Conservation (phyloP, 2,797 vertebrate species). For the Ptychadena robeensis region DNA sequence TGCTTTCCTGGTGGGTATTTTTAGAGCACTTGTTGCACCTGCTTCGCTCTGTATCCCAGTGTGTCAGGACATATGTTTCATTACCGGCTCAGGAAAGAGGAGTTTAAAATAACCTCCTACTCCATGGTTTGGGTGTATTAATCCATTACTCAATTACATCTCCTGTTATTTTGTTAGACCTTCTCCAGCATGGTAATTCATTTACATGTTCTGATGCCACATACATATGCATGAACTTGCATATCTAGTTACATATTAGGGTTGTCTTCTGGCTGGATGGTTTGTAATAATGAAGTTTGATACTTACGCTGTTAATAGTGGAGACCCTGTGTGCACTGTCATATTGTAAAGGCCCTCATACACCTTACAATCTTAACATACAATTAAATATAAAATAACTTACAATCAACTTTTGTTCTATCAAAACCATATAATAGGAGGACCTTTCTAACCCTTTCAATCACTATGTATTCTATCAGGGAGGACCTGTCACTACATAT, state of each 20-base stretch:
- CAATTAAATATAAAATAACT: too few relatives aligned
- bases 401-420: too few relatives aligned
- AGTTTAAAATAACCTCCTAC: slow-evolving; percentile 45
- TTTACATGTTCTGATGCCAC: background rate
- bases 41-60: slow-evolving; percentile 44
- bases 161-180: background rate
- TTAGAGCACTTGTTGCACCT: slow-evolving; percentile 54
- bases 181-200: background rate
- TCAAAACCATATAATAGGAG: too few relatives aligned
- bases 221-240: background rate
- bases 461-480: too few relatives aligned
- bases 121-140: slow-evolving; percentile 17
- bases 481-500: too few relatives aligned
- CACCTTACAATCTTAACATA: too few relatives aligned
- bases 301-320: background rate
- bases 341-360: too few relatives aligned
- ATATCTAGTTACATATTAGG: background rate
- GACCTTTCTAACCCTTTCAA: too few relatives aligned
- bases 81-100: slow-evolving; percentile 9
- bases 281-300: background rate
- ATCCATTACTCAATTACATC: slow-evolving; percentile 27
- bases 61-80: slow-evolving; percentile 55
- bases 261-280: background rate
- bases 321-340: too few relatives aligned
- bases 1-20: slow-evolving; percentile 41